Percentiles rank a stretch among this genome's conserved stretches.
phyloP scores from a whole-genome alignment of 1,140 invertebrate genomes.

The Ostrea edulis region DNA sequence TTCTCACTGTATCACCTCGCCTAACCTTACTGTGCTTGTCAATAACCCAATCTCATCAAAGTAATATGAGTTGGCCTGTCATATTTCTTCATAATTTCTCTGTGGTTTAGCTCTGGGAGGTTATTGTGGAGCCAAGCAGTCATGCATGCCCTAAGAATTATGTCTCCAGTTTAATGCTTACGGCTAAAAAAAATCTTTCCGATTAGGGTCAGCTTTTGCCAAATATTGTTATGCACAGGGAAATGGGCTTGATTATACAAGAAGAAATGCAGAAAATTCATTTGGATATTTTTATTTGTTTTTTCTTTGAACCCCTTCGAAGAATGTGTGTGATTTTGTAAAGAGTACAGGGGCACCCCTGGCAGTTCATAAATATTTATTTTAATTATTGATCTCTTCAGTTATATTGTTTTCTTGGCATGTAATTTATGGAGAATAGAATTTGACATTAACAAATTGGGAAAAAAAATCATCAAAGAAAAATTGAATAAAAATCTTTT shows the following conservation, averaged over 20 bases:
- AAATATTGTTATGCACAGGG: slow-evolving; percentile 14
- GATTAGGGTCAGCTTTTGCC: slow-evolving; percentile 47
- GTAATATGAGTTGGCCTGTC: slow-evolving; percentile 44
- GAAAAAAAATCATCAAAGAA: not conserved
- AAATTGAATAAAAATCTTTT: not conserved
- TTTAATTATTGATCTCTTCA: not conserved
- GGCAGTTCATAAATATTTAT: not conserved
- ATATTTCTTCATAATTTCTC: slow-evolving; percentile 47
- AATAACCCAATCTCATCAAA: slow-evolving; percentile 34
- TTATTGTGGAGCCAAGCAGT: slow-evolving; percentile 37
- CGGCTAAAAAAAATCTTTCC: slow-evolving; percentile 30
- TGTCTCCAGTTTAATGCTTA: slow-evolving; percentile 37
- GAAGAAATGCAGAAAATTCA: not conserved
- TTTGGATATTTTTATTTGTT: not conserved
- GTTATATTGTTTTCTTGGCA: slow-evolving; percentile 8
- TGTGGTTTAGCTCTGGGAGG: not conserved
- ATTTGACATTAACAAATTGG: not conserved
- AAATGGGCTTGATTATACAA: not conserved
- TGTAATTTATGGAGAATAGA: not conserved
- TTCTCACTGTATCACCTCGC: not conserved
- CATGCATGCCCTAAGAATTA: slow-evolving; percentile 15
- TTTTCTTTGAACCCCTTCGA: not conserved
- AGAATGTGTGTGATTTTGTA: not conserved
- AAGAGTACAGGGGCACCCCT: not conserved
- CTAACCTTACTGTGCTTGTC: slow-evolving; percentile 26